These are phyloP conservation scores for Drosophila teissieri DNA, from an alignment of 1,140 invertebrate species.

Conservation along the genomic window DNA sequence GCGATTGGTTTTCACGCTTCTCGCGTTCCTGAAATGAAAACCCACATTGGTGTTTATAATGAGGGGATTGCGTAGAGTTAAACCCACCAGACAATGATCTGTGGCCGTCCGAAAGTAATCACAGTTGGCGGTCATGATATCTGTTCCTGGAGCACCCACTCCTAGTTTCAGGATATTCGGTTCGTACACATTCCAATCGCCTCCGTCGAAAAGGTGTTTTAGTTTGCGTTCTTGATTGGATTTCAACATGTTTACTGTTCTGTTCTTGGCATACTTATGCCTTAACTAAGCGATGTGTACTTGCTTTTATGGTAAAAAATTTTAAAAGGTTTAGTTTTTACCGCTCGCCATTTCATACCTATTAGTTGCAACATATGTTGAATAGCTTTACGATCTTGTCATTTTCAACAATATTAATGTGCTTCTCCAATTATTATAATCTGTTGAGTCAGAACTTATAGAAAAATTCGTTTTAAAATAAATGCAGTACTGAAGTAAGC, in stretches of 20 bases:
- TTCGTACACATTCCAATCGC: slow-evolving; percentile 86
- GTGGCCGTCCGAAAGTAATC: slow-evolving; percentile 85
- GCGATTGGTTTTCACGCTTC: slow-evolving; percentile 84
- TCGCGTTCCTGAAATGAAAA: slow-evolving; percentile 84
- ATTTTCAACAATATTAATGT: neutral
- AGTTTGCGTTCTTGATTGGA: slow-evolving; percentile 40
- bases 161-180: slow-evolving; percentile 85
- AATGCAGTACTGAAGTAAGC: too few relatives aligned
- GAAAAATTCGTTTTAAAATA: neutral
- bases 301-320: slow-evolving; percentile 23
- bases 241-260: slow-evolving; percentile 32
- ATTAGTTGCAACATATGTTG: neutral
- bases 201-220: slow-evolving; percentile 86
- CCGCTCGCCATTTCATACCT: slow-evolving; percentile 1
- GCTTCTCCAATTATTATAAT: neutral
- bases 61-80: neutral
- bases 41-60: slow-evolving; percentile 5
- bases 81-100: slow-evolving; percentile 85
- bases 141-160: slow-evolving; percentile 86
- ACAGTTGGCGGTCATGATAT: slow-evolving; percentile 85
- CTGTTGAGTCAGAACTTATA: too few relatives aligned
- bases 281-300: slow-evolving; percentile 22
- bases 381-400: neutral
- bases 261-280: slow-evolving; percentile 12
- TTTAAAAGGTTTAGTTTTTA: slow-evolving; percentile 6